Percentiles rank a stretch among this genome's conserved stretches.
Conservation (phyloP, 2,113 vertebrate genomes). For the Hippocampus guttulatus region DNA sequence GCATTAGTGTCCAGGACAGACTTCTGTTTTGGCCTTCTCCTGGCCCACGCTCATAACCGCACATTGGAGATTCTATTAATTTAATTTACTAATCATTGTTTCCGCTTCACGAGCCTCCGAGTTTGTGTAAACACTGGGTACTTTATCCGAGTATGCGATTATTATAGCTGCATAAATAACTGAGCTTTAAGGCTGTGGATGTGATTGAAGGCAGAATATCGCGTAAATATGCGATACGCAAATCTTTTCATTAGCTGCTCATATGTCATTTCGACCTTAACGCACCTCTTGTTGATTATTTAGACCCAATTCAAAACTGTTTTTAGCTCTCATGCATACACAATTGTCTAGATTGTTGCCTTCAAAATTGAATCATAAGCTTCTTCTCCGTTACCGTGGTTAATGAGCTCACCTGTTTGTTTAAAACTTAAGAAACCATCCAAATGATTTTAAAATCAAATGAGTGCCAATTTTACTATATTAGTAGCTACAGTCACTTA, state of each 20-base stretch:
- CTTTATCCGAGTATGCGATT: constrained; percentile 19
- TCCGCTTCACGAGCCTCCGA: constrained; percentile 1
- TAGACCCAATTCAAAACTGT: not conserved
- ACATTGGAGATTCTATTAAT: constrained; percentile 20
- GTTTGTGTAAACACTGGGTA: constrained; percentile 17
- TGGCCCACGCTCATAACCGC: constrained; percentile 23
- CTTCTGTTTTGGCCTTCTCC: constrained; percentile 36
- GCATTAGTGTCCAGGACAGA: constrained; percentile 66
- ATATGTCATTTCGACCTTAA: not conserved
- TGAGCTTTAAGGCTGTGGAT: constrained; percentile 11
- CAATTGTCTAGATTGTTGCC: not conserved
- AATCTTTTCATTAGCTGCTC: not conserved
- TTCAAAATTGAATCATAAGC: too few species aligned
- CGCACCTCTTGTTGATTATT: not conserved
- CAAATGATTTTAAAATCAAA: too few species aligned
- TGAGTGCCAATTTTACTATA: too few species aligned
- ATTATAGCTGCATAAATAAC: constrained; percentile 19
- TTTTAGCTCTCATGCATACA: not conserved
- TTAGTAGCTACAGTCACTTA: too few species aligned
- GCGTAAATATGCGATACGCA: not conserved
- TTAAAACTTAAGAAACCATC: too few species aligned
- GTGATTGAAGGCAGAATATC: not conserved
- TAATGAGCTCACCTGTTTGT: too few species aligned
- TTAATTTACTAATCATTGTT: constrained; percentile 8
- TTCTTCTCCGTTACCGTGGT: too few species aligned